Evolutionary conservation across 1,140 invertebrate species (phyloP).

Genomic region (Mycetomoellerius zeteki): DNA sequence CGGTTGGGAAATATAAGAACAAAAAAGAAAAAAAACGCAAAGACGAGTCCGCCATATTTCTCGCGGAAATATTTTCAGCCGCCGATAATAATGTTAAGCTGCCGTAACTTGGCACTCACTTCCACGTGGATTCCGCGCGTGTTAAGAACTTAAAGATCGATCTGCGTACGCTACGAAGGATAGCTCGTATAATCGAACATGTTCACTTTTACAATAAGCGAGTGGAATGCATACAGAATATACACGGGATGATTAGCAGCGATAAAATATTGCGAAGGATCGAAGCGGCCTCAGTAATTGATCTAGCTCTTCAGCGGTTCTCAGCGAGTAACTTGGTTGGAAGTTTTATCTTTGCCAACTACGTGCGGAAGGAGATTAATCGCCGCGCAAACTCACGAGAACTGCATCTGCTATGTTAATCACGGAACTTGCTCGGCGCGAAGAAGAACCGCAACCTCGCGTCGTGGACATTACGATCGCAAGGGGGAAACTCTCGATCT

Average conservation of each 20-base stretch:
- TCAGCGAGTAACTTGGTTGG: slow-evolving; percentile 46
- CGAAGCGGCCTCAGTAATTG: slow-evolving; percentile 51
- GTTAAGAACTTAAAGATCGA: slow-evolving; percentile 49
- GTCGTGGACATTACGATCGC: slow-evolving; percentile 19
- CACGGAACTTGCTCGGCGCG: slow-evolving; percentile 31
- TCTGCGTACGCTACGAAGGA: neutral
- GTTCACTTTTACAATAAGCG: slow-evolving; percentile 32
- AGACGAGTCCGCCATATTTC: slow-evolving; percentile 30
- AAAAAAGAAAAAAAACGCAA: neutral
- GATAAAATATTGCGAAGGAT: slow-evolving; percentile 59
- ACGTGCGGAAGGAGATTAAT: slow-evolving; percentile 63
- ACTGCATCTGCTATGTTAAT: slow-evolving; percentile 64
- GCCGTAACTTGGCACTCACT: slow-evolving; percentile 30
- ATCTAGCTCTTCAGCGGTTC: slow-evolving; percentile 63
- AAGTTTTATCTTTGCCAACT: slow-evolving; percentile 62
- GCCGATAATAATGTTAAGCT: slow-evolving; percentile 43
- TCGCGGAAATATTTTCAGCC: slow-evolving; percentile 53
- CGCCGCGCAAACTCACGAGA: slow-evolving; percentile 55
- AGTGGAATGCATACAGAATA: slow-evolving; percentile 21
- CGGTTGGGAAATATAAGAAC: slow-evolving; percentile 43
- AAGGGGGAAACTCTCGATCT: neutral
- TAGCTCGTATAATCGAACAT: slow-evolving; percentile 20
- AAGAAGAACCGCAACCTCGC: slow-evolving; percentile 3
- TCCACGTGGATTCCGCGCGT: slow-evolving; percentile 44
- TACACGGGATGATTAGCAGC: slow-evolving; percentile 48